These are phyloP conservation scores for Pagetopsis macropterus DNA, from an alignment of 2,797 vertebrate genomes.

Conservation along the genomic window DNA sequence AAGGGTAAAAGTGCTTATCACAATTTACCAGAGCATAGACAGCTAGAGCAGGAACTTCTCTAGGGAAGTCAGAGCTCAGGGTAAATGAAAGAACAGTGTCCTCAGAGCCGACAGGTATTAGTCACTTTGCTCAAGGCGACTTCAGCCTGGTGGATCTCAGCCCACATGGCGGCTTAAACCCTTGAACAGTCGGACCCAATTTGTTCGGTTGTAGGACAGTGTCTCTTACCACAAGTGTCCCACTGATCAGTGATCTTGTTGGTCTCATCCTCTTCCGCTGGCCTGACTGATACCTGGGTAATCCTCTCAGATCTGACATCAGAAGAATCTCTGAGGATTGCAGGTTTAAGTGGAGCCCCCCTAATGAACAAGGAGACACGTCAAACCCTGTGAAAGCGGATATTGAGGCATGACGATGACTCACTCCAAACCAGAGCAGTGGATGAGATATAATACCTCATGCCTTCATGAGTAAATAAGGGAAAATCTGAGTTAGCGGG, in stretches of 20 bases:
- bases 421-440: constrained; percentile 53
- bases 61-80: neutral
- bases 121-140: constrained; percentile 12
- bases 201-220: constrained; percentile 7
- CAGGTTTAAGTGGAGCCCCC: constrained; percentile 47
- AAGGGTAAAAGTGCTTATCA: neutral
- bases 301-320: constrained; percentile 61
- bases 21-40: neutral
- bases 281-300: constrained; percentile 50
- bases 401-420: constrained; percentile 50
- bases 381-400: constrained; percentile 46
- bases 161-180: constrained; percentile 21
- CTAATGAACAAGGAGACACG: constrained; percentile 35
- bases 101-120: constrained; percentile 5
- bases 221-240: constrained; percentile 10
- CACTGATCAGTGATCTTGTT: constrained; percentile 20
- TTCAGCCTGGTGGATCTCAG: constrained; percentile 5
- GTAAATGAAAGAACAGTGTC: neutral
- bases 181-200: neutral
- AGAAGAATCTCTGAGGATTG: constrained; percentile 40
- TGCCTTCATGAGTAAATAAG: constrained; percentile 55
- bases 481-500: constrained; percentile 53
- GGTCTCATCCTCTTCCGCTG: neutral
- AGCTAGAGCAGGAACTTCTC: neutral
- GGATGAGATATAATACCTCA: constrained; percentile 40